Conservation (phyloP, 2,797 vertebrate genomes). For the Falco naumanni region DNA sequence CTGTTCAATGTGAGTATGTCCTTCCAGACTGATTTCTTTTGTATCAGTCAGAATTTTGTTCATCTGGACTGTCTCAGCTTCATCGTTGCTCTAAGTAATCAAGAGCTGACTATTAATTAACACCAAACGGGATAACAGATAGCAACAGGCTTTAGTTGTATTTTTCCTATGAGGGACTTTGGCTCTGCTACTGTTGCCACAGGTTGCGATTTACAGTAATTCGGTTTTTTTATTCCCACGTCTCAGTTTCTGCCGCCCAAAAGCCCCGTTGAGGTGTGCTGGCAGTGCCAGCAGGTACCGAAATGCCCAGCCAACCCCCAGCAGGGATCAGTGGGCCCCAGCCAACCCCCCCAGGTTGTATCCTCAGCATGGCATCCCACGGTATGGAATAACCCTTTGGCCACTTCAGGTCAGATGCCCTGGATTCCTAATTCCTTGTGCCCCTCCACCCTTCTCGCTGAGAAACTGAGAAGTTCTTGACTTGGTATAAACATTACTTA, state of each 20-base stretch:
- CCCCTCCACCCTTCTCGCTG: no score
- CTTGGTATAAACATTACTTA: no score
- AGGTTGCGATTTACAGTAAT: not conserved
- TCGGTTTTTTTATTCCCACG: rapidly evolving
- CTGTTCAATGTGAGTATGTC: not conserved
- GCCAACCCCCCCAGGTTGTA: no score
- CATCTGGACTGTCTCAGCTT: not conserved
- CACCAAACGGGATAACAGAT: not conserved
- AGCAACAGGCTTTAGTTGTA: not conserved
- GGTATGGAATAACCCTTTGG: no score
- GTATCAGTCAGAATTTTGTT: not conserved
- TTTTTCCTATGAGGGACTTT: rapidly evolving
- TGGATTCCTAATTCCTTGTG: no score
- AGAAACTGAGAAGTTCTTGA: no score
- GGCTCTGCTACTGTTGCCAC: not conserved
- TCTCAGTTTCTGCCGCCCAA: not conserved
- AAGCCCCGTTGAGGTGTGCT: rapidly evolving
- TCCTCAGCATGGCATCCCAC: no score
- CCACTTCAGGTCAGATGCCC: no score
- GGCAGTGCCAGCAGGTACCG: rapidly evolving
- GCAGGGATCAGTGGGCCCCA: no score
- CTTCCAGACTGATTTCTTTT: rapidly evolving
- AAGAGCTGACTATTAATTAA: not conserved
- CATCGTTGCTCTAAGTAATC: not conserved
- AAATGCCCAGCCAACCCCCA: no score